A percentile compares a stretch with the other conserved stretches of the same genome.
Conservation (phyloP, 1,140 invertebrate species). For the Myzus persicae region DNA sequence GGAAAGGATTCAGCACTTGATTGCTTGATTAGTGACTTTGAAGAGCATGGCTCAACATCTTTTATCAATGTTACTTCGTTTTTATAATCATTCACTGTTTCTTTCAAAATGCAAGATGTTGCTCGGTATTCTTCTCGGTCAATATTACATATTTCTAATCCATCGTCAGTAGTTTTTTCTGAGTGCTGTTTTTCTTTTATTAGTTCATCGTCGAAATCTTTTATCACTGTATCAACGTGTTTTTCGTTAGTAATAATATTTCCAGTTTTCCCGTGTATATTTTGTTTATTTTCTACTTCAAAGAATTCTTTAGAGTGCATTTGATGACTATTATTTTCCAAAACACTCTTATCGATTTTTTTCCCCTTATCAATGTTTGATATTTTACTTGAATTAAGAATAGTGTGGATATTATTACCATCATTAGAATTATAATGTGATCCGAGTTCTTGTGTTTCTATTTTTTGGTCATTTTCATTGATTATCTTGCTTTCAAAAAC, state of each 20-base stretch:
- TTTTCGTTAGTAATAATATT: conserved; percentile 2
- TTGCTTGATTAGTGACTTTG: conserved; percentile 35
- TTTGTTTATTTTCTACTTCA: conserved; percentile 29
- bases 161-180: conserved; percentile 29
- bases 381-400: neutral
- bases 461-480: conserved; percentile 18
- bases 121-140: neutral
- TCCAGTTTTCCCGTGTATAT: neutral
- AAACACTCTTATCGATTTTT: neutral
- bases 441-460: conserved; percentile 21
- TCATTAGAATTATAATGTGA: conserved; percentile 22
- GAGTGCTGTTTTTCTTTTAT: conserved; percentile 21
- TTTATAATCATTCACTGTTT: conserved; percentile 28
- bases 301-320: conserved; percentile 28
- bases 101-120: conserved; percentile 28
- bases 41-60: conserved; percentile 10
- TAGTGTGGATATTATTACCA: neutral
- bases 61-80: conserved; percentile 32
- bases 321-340: conserved; percentile 23
- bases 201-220: conserved; percentile 37
- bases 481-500: conserved; percentile 22
- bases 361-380: neutral
- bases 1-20: conserved; percentile 43
- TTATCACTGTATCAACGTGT: conserved; percentile 41
- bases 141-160: neutral